Percentiles rank a stretch among this genome's conserved stretches.
These are phyloP conservation scores for Mesembrinibis cayennensis DNA, from an alignment of 2,113 vertebrate species.

Conservation along the genomic window DNA sequence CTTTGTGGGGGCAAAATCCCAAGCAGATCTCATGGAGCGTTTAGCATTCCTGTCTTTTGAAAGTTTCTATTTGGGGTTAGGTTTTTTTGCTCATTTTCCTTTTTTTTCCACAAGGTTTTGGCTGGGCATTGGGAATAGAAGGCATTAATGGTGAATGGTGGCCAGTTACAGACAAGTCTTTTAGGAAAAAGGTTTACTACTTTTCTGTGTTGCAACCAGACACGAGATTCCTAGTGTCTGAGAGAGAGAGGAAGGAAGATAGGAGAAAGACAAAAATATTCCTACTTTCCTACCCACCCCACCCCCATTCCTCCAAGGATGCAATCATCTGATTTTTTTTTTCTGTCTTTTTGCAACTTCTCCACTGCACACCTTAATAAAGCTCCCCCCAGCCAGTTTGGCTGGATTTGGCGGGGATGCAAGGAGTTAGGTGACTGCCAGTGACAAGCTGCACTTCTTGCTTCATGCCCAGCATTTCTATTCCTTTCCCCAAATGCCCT, in stretches of 20 bases:
- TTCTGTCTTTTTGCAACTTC: background rate
- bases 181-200: background rate
- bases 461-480: background rate
- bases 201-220: background rate
- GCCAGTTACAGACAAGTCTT: background rate
- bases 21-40: rapidly evolving
- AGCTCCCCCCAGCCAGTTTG: background rate
- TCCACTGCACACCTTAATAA: background rate
- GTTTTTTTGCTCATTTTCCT: rapidly evolving
- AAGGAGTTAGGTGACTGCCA: background rate
- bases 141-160: background rate
- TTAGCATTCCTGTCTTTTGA: background rate
- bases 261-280: background rate
- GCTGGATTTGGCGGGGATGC: background rate
- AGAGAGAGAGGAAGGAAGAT: background rate
- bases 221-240: background rate
- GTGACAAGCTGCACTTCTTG: background rate
- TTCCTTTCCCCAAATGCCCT: conserved; percentile 25
- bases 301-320: background rate
- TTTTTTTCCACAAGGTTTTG: background rate
- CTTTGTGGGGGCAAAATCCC: background rate
- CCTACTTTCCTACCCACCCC: background rate
- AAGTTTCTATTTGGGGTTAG: background rate
- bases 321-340: background rate
- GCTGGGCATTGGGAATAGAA: background rate